Base-by-base conservation (phyloP, 92 coral and sea anemone species). In the Hydrozoanthus gracilis region DNA sequence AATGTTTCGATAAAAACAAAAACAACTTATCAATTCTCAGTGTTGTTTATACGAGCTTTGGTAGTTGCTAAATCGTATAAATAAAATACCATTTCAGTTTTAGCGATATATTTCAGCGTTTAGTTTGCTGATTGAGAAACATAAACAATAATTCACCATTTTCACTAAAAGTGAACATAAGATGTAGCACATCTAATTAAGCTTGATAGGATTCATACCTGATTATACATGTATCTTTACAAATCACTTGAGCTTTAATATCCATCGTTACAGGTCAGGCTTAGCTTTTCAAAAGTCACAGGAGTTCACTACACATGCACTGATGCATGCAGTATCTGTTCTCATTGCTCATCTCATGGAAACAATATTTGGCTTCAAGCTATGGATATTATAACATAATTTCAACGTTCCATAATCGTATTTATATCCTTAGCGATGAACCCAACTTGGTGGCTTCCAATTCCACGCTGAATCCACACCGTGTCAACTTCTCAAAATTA, bases 371-470 rank as follows among this genome's bases (percentile, higher is more conserved):
- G 64, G 64, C 64, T 56, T 56, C 64, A 56, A 56, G 64, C 64
- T 56, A 56, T 56, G 64, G 64, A 56, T 56, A 56, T 56, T 56
- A 56, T 56, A 56, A 56, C 64, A 56, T 56, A 56, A 56, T 56
- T 56, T 56, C 64, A 56, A 56, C 64, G 64, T 56, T 56, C 64
- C 64, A 56, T 56, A 56, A 56, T 56, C 64, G 64, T 56, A 56
- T 56, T 56, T 56, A 56, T 56, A 56, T 56, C 64, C 64, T 56
- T 56, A 56, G 64, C 64, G 64, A 56, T 56, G 64, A 56, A 56
- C 64, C 64, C 64, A 56, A 56, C 64, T 56, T 56, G 64, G 64
- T 56, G 64, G 64, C 64, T 56, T 56, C 64, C 64, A 56, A 56
- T 56, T 56, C 64, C 64, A 56, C 64, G 64, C 64, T 56, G 64